Evolutionary conservation across 2,797 vertebrate genomes (phyloP).

Genomic region (Neopelma chrysocephalum): DNA sequence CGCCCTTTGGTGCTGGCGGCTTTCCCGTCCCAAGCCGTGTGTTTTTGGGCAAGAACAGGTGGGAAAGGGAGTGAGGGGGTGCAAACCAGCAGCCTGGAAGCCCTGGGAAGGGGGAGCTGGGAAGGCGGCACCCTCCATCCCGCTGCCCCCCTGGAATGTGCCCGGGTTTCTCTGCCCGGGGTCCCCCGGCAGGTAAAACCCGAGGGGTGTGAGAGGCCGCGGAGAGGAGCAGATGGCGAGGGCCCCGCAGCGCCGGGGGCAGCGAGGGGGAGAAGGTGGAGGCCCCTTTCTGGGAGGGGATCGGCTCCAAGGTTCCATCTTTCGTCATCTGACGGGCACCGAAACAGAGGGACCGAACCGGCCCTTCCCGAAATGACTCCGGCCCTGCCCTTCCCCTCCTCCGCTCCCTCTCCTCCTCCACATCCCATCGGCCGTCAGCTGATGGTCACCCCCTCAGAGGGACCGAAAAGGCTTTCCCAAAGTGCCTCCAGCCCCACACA

Average conservation of each 20-base stretch:
- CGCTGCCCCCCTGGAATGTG: not conserved
- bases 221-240: not conserved
- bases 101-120: not conserved
- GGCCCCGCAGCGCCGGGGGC: not conserved
- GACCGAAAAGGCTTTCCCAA: not conserved
- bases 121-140: not conserved
- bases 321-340: not conserved
- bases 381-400: not conserved
- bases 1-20: fast-evolving
- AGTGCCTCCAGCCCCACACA: not conserved
- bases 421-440: not conserved
- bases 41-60: fast-evolving
- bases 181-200: not conserved
- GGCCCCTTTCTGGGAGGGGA: not conserved
- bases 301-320: not conserved
- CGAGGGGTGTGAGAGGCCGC: not conserved
- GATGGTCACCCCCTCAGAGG: not conserved
- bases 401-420: not conserved
- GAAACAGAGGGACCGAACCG: not conserved
- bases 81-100: not conserved
- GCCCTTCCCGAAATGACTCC: not conserved
- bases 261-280: no score
- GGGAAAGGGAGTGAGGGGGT: not conserved
- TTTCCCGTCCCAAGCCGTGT: no score
- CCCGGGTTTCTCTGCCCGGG: no score